Percentiles rank a stretch among this genome's conserved stretches.
Conservation (phyloP, 2,113 vertebrate species). For the Limanda limanda region DNA sequence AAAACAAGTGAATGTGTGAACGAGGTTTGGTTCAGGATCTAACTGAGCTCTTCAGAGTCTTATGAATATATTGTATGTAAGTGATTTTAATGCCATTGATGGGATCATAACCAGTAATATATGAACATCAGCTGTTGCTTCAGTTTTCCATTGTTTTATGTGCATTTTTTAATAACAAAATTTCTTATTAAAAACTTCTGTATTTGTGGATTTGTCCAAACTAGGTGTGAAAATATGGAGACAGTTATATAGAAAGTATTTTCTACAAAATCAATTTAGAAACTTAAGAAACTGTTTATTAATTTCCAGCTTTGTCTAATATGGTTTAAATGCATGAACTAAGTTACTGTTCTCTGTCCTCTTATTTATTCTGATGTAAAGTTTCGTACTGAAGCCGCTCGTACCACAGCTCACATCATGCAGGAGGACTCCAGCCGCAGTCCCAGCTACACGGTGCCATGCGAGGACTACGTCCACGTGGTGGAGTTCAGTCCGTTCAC, state of each 20-base stretch:
- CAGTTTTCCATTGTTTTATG: no score
- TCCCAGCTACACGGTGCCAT: constrained; percentile 89
- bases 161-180: no score
- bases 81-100: background rate
- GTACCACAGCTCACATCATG: constrained; percentile 74
- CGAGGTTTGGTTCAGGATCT: background rate
- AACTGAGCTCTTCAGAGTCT: background rate
- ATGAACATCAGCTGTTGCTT: no score
- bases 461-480: constrained; percentile 93
- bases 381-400: constrained; percentile 2
- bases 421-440: constrained; percentile 87
- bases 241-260: background rate
- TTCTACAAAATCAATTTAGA: no score
- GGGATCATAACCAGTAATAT: no score
- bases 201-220: no score
- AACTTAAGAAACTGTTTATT: background rate
- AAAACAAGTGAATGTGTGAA: background rate
- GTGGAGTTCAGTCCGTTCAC: constrained; percentile 96
- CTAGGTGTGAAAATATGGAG: background rate
- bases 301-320: no score
- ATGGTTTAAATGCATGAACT: background rate
- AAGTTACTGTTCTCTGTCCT: background rate
- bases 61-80: no score
- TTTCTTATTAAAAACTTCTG: no score
- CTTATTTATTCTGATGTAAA: constrained; percentile 7